Percentiles rank a stretch among this genome's conserved stretches.
phyloP scores from a whole-genome alignment of 2,113 vertebrate genomes.

The Phaetusa simplex region DNA sequence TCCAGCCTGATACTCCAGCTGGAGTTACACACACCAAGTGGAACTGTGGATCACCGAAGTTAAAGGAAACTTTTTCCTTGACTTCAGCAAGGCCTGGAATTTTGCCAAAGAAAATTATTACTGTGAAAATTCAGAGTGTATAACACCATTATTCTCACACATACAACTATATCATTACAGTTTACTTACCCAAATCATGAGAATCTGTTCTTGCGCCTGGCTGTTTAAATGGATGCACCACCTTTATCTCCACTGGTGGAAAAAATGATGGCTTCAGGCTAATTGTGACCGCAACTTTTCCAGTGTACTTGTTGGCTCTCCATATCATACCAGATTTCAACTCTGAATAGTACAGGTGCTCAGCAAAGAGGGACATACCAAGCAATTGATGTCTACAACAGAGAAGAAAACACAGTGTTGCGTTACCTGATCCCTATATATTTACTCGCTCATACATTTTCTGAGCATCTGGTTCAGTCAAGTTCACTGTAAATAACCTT shows the following conservation, averaged over 20 bases:
- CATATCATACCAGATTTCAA: slow-evolving; percentile 74
- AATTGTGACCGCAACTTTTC: slow-evolving; percentile 77
- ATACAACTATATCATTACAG: not conserved
- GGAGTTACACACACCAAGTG: not conserved
- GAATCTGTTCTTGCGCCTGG: slow-evolving; percentile 33
- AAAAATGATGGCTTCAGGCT: slow-evolving; percentile 66
- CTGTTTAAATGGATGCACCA: slow-evolving; percentile 82
- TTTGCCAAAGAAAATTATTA: not conserved
- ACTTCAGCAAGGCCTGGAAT: not conserved
- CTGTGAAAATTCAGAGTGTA: not conserved
- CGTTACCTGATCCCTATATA: not conserved
- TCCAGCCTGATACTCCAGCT: not conserved
- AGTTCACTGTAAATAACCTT: not conserved
- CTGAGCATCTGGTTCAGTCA: not conserved
- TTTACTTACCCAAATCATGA: slow-evolving; percentile 65
- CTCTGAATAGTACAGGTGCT: slow-evolving; percentile 84
- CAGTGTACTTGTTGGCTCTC: slow-evolving; percentile 82
- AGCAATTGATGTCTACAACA: slow-evolving; percentile 71
- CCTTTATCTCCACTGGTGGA: slow-evolving; percentile 76
- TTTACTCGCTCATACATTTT: not conserved
- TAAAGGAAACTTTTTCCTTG: not conserved
- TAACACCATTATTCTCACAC: not conserved
- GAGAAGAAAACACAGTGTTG: not conserved
- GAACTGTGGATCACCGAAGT: not conserved
- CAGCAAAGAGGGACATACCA: slow-evolving; percentile 81